A percentile compares a stretch with the other conserved stretches of the same genome.
Evolutionary conservation across 23 tunicate species (phyloP).

Genomic region (Pegea sp.): DNA sequence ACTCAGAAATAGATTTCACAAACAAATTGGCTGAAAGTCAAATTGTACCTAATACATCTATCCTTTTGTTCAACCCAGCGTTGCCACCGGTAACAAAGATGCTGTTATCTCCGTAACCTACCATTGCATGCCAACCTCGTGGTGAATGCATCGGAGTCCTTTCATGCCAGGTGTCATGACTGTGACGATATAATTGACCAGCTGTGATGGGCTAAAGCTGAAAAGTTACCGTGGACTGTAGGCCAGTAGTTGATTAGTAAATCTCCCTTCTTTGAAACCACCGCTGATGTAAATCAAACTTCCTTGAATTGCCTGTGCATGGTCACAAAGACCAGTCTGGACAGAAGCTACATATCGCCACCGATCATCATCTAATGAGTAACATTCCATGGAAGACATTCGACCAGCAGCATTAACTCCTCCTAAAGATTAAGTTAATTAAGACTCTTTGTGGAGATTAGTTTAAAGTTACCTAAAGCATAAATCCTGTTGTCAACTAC

Average conservation of each 20-base stretch:
- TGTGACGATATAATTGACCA: not conserved
- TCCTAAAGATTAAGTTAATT: too few species aligned
- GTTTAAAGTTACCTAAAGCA: constrained; percentile 50
- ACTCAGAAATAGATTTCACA: not conserved
- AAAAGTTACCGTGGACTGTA: constrained; percentile 76
- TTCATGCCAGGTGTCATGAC: constrained; percentile 99
- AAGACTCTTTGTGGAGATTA: too few species aligned
- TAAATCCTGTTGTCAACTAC: constrained; percentile 97
- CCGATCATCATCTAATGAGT: constrained; percentile 95
- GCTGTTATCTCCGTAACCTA: constrained; percentile 71
- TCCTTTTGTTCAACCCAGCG: constrained; percentile 87
- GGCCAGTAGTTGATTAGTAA: constrained; percentile 89
- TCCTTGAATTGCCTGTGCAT: constrained; percentile 90
- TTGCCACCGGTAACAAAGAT: constrained; percentile 98
- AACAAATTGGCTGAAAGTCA: not conserved
- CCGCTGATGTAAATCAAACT: constrained; percentile 94
- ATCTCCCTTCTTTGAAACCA: constrained; percentile 98
- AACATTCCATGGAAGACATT: constrained; percentile 98
- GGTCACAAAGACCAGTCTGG: constrained; percentile 98
- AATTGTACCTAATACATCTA: constrained; percentile 63
- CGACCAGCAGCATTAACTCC: constrained; percentile 95
- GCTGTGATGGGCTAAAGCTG: not conserved
- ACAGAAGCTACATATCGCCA: constrained; percentile 99
- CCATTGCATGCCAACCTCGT: constrained; percentile 99
- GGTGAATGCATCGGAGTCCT: constrained; percentile 96